phyloP scores from a whole-genome alignment of 2,113 vertebrate species.

The cat (Felis catus) region F.catus_Fca126_mat1.0 CM031415.1:67528501-67529000 shows the following conservation, averaged over 20 bases:
- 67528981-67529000: background rate
- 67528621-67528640: too few species aligned
- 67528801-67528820: background rate
- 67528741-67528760: background rate
- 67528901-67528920: background rate
- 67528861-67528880: background rate
- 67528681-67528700: too few species aligned
- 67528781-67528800: background rate
- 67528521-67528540: too few species aligned
- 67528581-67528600: too few species aligned
- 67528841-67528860: background rate
- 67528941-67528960: background rate
- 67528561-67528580: too few species aligned
- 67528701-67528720: background rate
- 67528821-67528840: background rate
- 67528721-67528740: background rate
- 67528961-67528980: background rate
- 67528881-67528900: background rate
- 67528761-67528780: background rate
- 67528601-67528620: too few species aligned
- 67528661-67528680: too few species aligned
- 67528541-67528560: too few species aligned
- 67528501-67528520: too few species aligned
- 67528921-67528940: background rate
- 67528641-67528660: too few species aligned